phyloP scores from a whole-genome alignment of 2,113 vertebrate species.

The Hiodon alosoides region DNA sequence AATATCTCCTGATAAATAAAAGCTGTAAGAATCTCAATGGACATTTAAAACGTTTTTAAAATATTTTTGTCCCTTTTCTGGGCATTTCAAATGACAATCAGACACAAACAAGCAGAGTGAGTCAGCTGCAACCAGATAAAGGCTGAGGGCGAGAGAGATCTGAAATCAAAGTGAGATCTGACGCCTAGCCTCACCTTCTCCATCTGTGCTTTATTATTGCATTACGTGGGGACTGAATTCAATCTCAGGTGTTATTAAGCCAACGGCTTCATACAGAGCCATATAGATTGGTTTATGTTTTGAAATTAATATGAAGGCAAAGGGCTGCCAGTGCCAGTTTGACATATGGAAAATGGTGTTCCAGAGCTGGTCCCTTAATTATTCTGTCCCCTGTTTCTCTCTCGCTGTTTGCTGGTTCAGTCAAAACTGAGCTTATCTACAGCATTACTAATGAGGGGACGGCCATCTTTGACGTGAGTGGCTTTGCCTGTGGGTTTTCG shows the following conservation, averaged over 20 bases:
- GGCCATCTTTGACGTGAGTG: not conserved
- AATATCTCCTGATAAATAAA: too few relatives aligned
- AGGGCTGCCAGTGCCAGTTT: not conserved
- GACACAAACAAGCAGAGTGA: not conserved
- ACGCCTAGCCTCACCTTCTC: not conserved
- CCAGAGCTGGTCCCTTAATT: not conserved
- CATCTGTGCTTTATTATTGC: conserved; percentile 5
- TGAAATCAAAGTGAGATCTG: not conserved
- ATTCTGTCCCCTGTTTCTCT: not conserved
- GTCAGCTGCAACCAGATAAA: not conserved
- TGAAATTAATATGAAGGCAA: not conserved
- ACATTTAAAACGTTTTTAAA: not conserved
- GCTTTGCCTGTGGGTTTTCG: not conserved
- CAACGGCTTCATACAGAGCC: not conserved
- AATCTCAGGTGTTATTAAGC: conserved; percentile 6
- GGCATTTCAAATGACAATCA: not conserved
- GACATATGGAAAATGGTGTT: too few relatives aligned
- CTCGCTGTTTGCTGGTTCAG: not conserved
- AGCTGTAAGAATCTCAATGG: not conserved
- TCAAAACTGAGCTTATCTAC: not conserved
- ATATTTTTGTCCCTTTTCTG: not conserved
- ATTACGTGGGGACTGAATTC: not conserved
- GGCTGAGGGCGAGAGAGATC: not conserved
- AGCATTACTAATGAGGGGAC: not conserved
- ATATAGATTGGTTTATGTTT: not conserved